Evolutionary conservation across 2,888 invertebrate genomes (phyloP), one percentile per base, ranked within the genome.

Genomic region (Margaritifera margaritifera): DNA sequence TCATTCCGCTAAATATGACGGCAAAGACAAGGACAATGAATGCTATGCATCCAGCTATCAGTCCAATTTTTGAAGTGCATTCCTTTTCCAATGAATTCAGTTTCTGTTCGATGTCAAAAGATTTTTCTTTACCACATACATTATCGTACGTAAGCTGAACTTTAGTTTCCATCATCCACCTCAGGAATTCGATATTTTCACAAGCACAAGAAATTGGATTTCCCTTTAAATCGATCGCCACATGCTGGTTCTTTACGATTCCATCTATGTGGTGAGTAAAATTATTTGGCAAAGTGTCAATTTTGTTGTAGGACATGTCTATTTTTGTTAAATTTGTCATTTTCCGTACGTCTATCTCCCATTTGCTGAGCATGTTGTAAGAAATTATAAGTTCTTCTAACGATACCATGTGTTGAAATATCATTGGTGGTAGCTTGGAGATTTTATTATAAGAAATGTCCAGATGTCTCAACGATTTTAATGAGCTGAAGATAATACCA

Each of bases 121-220:
- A 2, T 27, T 25, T 42, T 15, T 65, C 53, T 24, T 65, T 64
- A 11, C 54, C 54, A 22, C 18, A 11, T 24, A 27, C 22, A n/a
- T 69, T 5, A 18, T 56, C 58, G 19, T 67, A 25, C 3, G 42
- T 50, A 55, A 75, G 72, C 5, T 54, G 24, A 15, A 69, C 65
- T 11, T 58, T 52, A 19, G 71, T 61, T 50, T 66, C 55, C 19
- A 67, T 59, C n/a, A 75, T 62, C 75, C 75, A 75, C 31, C 61
- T 62, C 2, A 75, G 31, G 51, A 75, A 75, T 4, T 67, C 60
- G 19, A 63, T 22, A 51, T 64, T 56, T 18, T 59, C 51, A 56
- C 75, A 75, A 11, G 59, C 64, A 64, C 75, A 75, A 4, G 62
- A 62, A 42, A 75, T 56, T 3, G 25, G 65, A 50, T 75, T 71